A percentile compares a stretch with the other conserved stretches of the same genome.
These are phyloP conservation scores for Thysanoteuthis rhombus DNA, from an alignment of 2,888 invertebrate genomes.

Conservation along the genomic window DNA sequence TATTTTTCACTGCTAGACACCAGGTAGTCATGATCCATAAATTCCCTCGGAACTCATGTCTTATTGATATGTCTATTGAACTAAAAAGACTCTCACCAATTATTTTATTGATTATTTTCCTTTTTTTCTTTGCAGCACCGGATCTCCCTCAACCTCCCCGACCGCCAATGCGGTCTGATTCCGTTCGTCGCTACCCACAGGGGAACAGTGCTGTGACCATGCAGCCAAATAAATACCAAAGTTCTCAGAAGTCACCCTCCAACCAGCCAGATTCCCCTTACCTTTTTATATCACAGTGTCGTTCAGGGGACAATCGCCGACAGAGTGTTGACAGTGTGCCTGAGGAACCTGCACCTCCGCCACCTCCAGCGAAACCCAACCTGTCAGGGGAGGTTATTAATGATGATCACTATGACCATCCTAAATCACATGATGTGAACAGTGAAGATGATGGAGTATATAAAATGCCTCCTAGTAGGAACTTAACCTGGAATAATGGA, in stretches of 20 bases:
- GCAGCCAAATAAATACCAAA: constrained; percentile 24
- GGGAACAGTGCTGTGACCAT: not conserved
- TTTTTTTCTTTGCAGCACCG: constrained; percentile 14
- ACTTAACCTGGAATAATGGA: constrained; percentile 27
- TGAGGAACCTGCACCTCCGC: constrained; percentile 57
- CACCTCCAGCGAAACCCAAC: constrained; percentile 47
- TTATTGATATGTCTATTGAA: not conserved
- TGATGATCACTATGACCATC: constrained; percentile 32
- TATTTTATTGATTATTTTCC: not conserved
- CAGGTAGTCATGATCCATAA: too few species aligned
- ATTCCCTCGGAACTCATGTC: too few species aligned
- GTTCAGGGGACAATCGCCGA: constrained; percentile 46
- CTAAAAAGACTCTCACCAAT: not conserved
- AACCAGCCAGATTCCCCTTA: constrained; percentile 40
- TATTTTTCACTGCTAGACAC: too few species aligned
- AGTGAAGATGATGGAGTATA: constrained; percentile 36
- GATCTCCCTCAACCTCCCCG: constrained; percentile 28
- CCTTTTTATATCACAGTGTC: constrained; percentile 52
- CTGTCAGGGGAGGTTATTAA: constrained; percentile 23
- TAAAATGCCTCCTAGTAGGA: constrained; percentile 40
- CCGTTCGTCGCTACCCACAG: not conserved
- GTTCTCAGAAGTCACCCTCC: constrained; percentile 14
- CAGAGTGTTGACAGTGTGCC: constrained; percentile 61
- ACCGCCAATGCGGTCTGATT: constrained; percentile 27
- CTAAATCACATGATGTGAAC: not conserved